A percentile compares a stretch with the other conserved stretches of the same genome.
Evolutionary conservation across 2,888 invertebrate genomes (phyloP).

Genomic region (Linnaemya tessellans): DNA sequence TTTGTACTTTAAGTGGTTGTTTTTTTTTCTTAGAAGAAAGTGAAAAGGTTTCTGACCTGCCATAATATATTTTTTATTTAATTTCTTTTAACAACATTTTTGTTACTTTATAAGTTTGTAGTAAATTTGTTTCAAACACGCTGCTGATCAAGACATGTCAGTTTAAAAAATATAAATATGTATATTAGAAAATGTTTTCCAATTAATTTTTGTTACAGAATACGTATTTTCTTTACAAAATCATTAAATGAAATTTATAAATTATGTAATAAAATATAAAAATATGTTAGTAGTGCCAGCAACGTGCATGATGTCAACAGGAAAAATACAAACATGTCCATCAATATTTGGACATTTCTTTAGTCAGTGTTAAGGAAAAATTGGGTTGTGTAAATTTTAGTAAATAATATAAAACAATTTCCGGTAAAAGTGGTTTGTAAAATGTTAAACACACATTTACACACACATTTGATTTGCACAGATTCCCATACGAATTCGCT

Average conservation of each 20-base stretch:
- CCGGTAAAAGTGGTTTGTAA: not conserved
- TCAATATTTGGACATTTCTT: conserved; percentile 20
- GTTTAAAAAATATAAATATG: not conserved
- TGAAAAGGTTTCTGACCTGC: conserved; percentile 68
- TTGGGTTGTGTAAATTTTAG: conserved; percentile 8
- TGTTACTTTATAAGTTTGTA: not conserved
- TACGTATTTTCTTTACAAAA: not conserved
- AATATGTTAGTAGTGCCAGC: conserved; percentile 41
- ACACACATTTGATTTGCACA: no score
- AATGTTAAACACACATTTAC: no score
- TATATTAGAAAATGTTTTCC: not conserved
- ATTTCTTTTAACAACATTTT: conserved; percentile 12
- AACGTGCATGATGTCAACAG: not conserved
- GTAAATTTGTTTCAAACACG: not conserved
- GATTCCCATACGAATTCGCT: no score
- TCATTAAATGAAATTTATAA: not conserved
- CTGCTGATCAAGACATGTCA: not conserved
- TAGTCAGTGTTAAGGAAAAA: not conserved
- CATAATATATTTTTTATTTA: conserved; percentile 42
- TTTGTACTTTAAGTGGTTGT: not conserved
- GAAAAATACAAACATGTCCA: conserved; percentile 1
- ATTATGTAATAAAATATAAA: conserved; percentile 22
- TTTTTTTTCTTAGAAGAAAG: conserved; percentile 20
- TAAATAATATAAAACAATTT: not conserved
- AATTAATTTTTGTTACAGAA: not conserved